Evolutionary conservation across 2,888 invertebrate species (phyloP), one percentile per base, ranked within the genome.

Genomic region (Mythimna lalbum): DNA sequence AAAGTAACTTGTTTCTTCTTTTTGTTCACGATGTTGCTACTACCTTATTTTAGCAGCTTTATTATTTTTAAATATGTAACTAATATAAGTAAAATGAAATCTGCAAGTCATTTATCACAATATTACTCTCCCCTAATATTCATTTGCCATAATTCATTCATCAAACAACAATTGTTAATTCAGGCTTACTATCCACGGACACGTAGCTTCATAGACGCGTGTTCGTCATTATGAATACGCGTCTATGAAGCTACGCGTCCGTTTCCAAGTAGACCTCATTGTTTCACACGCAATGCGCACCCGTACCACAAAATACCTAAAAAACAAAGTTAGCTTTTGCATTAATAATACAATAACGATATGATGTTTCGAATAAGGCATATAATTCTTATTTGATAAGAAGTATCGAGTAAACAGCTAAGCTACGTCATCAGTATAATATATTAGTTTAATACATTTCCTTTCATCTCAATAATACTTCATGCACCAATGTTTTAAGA

Each of bases 261-360:
- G 4, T 39, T 12, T 12, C 1, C 12, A 39, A n/a, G 36, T 39
- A 39, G 12, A 10, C 36, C 12, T 14, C 33, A 61, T 2, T 27
- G n/a, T 53, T 59, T 47, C 27, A 23, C 33, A 78, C 19, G 43
- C 78, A 76, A 69, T 76, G 70, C 76, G 73, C 59, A 69, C 64
- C 33, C 49, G 43, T 47, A 5, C 19, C 57, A 49, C 21, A 31
- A 9, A 23, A 39, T 36, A 52, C 19, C 56, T 72, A 68, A 59
- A 69, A 76, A 66, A 66, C 27, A 66, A 76, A 80, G 10, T 73
- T 75, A 77, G 77, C 74, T 89, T 87, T 93, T 93, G 93, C 91
- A 94, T 94, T 93, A 92, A 85, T 64, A 94, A 94, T 93, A 94
- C 94, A 94, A 94, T 94, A 95, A 95, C 94, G 95, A 95, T 95